Evolutionary conservation across 2,113 vertebrate species (phyloP).

Genomic region (Corythaeola cristata): DNA sequence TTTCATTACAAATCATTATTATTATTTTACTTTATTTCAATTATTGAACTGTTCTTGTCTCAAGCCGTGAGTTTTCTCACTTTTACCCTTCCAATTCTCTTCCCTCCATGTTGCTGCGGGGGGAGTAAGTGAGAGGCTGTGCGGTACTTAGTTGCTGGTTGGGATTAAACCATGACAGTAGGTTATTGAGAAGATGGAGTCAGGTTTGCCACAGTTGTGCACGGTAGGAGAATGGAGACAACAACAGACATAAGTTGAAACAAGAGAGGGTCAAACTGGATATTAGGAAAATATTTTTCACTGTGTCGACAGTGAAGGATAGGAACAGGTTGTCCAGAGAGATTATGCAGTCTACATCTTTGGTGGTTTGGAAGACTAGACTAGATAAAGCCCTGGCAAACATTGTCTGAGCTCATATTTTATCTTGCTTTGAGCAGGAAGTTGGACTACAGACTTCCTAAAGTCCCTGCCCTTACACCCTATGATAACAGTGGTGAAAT

Average conservation of each 20-base stretch:
- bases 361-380: neutral
- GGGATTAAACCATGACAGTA: neutral
- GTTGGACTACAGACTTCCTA: neutral
- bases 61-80: too few species aligned
- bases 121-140: too few species aligned
- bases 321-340: neutral
- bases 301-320: neutral
- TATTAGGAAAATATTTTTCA: neutral
- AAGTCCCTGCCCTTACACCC: neutral
- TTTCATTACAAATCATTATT: too few species aligned
- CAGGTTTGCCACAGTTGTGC: neutral
- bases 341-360: neutral
- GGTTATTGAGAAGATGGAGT: neutral
- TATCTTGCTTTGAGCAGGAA: neutral
- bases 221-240: neutral
- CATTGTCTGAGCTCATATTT: neutral
- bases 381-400: neutral
- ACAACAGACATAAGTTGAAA: neutral
- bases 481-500: neutral
- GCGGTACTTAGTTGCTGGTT: too few species aligned
- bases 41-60: too few species aligned
- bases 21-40: too few species aligned
- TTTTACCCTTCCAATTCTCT: too few species aligned
- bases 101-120: too few species aligned
- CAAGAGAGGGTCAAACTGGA: neutral